Percentiles rank a stretch among this genome's conserved stretches.
These are phyloP conservation scores for Calephelis nemesis DNA, from an alignment of 1,140 invertebrate genomes.

Conservation along the genomic window DNA sequence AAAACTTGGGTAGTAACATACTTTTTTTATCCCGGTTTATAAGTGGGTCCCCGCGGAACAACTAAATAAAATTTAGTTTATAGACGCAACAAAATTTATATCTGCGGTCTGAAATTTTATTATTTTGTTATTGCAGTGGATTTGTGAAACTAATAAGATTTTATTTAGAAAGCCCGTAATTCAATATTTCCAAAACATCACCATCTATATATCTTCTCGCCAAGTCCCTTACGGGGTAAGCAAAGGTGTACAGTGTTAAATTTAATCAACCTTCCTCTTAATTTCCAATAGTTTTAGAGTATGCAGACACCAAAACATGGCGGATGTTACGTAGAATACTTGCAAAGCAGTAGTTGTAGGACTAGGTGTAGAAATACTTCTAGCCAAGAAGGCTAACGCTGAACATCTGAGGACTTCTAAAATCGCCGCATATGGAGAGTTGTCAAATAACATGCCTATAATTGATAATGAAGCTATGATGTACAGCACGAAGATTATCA, in stretches of 20 bases:
- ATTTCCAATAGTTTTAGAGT: constrained; percentile 66
- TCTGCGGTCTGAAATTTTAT: not conserved
- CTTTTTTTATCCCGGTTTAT: too few species aligned
- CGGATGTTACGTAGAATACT: constrained; percentile 62
- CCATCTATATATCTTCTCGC: not conserved
- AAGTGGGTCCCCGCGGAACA: too few species aligned
- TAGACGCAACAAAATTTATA: not conserved
- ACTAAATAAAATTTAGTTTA: too few species aligned
- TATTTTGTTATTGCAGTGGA: not conserved
- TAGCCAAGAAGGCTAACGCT: constrained; percentile 65
- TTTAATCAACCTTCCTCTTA: constrained; percentile 39
- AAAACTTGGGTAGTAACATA: too few species aligned
- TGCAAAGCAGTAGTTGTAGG: constrained; percentile 52
- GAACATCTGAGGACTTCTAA: constrained; percentile 81
- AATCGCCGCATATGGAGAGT: constrained; percentile 73
- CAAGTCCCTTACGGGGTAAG: too few species aligned
- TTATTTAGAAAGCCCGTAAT: not conserved
- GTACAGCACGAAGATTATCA: constrained; percentile 80
- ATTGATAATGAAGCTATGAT: constrained; percentile 83
- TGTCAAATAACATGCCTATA: constrained; percentile 86
- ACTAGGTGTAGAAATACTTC: constrained; percentile 47
- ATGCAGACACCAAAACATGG: constrained; percentile 71
- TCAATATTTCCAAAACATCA: not conserved
- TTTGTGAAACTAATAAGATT: not conserved
- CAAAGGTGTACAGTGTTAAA: not conserved